Base-by-base conservation (phyloP, 2,113 vertebrate genomes). In the Lipophrys pholis region DNA sequence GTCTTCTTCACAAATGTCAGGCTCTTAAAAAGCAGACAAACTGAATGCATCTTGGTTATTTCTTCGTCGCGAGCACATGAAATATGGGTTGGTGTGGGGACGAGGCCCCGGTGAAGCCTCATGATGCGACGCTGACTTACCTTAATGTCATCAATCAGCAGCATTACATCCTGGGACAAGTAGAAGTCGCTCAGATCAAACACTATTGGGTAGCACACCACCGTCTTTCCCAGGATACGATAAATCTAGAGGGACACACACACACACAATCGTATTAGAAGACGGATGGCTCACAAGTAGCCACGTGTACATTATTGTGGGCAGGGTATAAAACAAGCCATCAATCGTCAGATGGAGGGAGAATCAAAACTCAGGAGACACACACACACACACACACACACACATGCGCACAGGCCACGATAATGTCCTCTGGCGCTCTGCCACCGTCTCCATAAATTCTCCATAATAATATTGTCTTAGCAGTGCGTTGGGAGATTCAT, bases 181-280 rank as follows among this genome's bases (percentile, higher is more conserved):
- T 99, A 99, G 90, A 99, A 99, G 92, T 99, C 98, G 68, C 98
- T 99, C 16, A 99, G 93, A 92, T 99, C 97, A 83, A 99, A 99
- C 83, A 99, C 97, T 83, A 99, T 98, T 0, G 98, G 97, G 87
- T 98, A 99, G 89, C 96, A 99, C 70, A 99, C 98, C 54, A 99
- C 97, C 6, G 98, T 99, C 93, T 98, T 99, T 11, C 97, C 98
- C 14, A 99, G 90, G 64, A 99, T 98, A 21, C 97, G 95, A 90
- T 98, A 99, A 88, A 99, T 99, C 97, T 99, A 90, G 53, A 63
- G 52, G 69, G 73, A 73, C 6, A 38, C 2, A 52, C 1, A 58
- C 21, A 66, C 41, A 70, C 59, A 62, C 43, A 73, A 17, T 17
- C 69, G 58, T 54, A 79, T 91, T 65, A 85, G 55, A 87, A 87